A percentile compares a stretch with the other conserved stretches of the same genome.
phyloP scores from a whole-genome alignment of 2,888 invertebrate species.

The Drosophila testacea region DNA sequence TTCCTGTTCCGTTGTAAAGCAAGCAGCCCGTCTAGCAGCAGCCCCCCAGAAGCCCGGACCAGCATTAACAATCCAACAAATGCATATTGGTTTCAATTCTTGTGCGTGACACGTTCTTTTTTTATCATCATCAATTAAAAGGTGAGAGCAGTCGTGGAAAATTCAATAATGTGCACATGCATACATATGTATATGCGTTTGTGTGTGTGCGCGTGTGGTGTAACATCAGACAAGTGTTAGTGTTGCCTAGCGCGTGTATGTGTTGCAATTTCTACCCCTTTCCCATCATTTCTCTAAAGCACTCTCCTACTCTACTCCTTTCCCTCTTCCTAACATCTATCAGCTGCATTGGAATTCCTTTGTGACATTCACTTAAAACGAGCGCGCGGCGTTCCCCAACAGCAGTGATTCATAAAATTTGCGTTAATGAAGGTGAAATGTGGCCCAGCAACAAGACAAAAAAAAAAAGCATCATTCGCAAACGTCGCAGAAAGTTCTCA shows the following conservation, averaged over 20 bases:
- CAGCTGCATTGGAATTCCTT: conserved; percentile 56
- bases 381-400: conserved; percentile 36
- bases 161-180: conserved; percentile 71
- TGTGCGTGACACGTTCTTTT: conserved; percentile 58
- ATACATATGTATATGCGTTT: conserved; percentile 19
- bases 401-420: conserved; percentile 54
- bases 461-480: conserved; percentile 14
- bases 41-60: conserved; percentile 56
- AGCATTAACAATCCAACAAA: conserved; percentile 57
- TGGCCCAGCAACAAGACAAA: conserved; percentile 48
- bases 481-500: conserved; percentile 18
- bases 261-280: conserved; percentile 41
- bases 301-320: conserved; percentile 5
- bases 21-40: conserved; percentile 56
- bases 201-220: conserved; percentile 56
- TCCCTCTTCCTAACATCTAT: conserved; percentile 16
- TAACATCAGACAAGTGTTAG: conserved; percentile 54
- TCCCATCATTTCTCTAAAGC: neutral
- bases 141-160: conserved; percentile 67
- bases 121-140: conserved; percentile 46
- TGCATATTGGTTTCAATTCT: conserved; percentile 53
- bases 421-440: conserved; percentile 40
- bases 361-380: conserved; percentile 27
- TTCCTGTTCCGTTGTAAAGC: conserved; percentile 64
- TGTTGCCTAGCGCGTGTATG: conserved; percentile 54